Evolutionary conservation across 2,888 invertebrate genomes (phyloP).

Genomic region (Parnassius orleans): DNA sequence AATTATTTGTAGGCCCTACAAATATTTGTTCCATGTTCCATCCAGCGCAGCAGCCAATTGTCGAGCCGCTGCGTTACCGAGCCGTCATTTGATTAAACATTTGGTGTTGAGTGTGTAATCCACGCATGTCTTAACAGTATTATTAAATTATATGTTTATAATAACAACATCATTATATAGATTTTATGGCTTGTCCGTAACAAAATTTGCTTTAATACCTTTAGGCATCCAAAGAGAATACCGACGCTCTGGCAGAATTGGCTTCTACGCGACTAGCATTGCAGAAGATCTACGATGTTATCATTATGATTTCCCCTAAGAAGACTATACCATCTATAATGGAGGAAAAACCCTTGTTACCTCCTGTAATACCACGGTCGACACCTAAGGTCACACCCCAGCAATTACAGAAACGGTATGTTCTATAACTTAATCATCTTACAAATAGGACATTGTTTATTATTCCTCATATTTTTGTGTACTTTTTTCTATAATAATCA

Average conservation of each 20-base stretch:
- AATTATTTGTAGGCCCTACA: too few relatives aligned
- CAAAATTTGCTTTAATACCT: background rate
- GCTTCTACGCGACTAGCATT: conserved; percentile 82
- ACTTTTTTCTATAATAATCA: background rate
- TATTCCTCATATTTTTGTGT: background rate
- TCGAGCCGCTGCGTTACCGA: too few relatives aligned
- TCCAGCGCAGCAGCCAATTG: too few relatives aligned
- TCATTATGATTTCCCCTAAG: conserved; percentile 82
- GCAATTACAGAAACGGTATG: conserved; percentile 72
- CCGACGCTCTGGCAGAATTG: conserved; percentile 83
- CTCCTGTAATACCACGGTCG: conserved; percentile 55
- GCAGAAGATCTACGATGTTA: conserved; percentile 82
- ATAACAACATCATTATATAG: too few relatives aligned
- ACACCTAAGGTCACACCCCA: conserved; percentile 70
- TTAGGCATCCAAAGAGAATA: conserved; percentile 71
- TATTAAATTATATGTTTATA: too few relatives aligned
- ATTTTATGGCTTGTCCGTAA: background rate
- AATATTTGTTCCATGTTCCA: too few relatives aligned
- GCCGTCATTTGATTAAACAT: too few relatives aligned
- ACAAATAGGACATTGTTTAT: background rate
- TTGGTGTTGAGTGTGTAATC: too few relatives aligned
- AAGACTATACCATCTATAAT: conserved; percentile 78
- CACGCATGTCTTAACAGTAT: too few relatives aligned
- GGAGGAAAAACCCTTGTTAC: conserved; percentile 71
- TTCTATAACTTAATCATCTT: conserved; percentile 7